A percentile compares a stretch with the other conserved stretches of the same genome.
phyloP scores from a whole-genome alignment of 2,797 vertebrate genomes.

The Austrolebias charrua region DNA sequence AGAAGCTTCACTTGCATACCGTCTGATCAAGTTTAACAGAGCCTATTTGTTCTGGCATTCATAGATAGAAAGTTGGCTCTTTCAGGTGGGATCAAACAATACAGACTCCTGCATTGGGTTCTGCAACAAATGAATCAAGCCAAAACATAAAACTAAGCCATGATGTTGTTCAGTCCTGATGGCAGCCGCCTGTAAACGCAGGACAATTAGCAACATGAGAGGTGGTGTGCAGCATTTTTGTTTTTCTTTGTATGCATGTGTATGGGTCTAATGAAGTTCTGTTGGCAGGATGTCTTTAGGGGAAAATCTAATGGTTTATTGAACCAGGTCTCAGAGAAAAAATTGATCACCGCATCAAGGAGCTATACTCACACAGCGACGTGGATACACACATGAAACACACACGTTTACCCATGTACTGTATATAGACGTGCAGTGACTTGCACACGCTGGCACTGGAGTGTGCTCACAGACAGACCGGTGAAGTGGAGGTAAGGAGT shows the following conservation, averaged over 20 bases:
- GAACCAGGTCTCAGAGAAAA: slow-evolving; percentile 59
- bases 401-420: slow-evolving; percentile 15
- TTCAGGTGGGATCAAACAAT: slow-evolving; percentile 45
- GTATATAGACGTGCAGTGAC: background rate
- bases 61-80: slow-evolving; percentile 21
- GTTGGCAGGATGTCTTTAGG: slow-evolving; percentile 68
- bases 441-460: slow-evolving; percentile 10
- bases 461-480: background rate
- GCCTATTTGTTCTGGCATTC: slow-evolving; percentile 32
- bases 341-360: slow-evolving; percentile 71
- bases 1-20: slow-evolving; percentile 1
- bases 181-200: slow-evolving; percentile 27
- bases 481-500: slow-evolving; percentile 50
- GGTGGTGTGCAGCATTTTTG: slow-evolving; percentile 25
- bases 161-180: slow-evolving; percentile 17
- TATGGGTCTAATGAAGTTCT: slow-evolving; percentile 65
- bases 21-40: slow-evolving; percentile 28
- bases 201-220: slow-evolving; percentile 42
- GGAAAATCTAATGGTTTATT: slow-evolving; percentile 69
- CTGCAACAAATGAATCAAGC: background rate
- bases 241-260: slow-evolving; percentile 36
- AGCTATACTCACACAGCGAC: slow-evolving; percentile 33
- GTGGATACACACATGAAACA: slow-evolving; percentile 13
- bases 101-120: slow-evolving; percentile 8
- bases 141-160: slow-evolving; percentile 7